Conservation (phyloP, 1,140 invertebrate genomes). For the Drosophila grimshawi region DNA sequence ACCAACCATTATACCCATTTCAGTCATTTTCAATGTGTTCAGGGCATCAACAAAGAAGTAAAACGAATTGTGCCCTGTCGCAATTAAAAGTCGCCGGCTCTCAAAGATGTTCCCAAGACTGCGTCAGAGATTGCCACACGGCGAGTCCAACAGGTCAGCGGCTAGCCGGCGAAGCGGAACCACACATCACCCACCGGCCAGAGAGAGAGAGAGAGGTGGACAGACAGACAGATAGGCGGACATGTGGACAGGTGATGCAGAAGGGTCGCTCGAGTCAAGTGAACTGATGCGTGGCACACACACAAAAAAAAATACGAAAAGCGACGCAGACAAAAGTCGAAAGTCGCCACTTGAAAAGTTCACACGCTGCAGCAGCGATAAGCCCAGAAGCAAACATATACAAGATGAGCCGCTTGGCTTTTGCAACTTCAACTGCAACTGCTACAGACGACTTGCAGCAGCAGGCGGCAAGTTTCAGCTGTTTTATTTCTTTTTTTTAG, state of each 20-base stretch:
- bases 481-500: not conserved
- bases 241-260: constrained; percentile 29
- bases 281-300: constrained; percentile 76
- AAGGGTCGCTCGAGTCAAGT: constrained; percentile 26
- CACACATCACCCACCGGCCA: constrained; percentile 73
- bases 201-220: constrained; percentile 46
- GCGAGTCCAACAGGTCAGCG: constrained; percentile 29
- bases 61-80: constrained; percentile 73
- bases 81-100: constrained; percentile 62
- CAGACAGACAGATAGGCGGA: too few species aligned
- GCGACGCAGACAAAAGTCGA: constrained; percentile 6
- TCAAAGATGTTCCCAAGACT: constrained; percentile 63
- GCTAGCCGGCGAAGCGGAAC: constrained; percentile 68
- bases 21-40: too few species aligned
- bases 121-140: constrained; percentile 77
- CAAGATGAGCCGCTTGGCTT: constrained; percentile 19
- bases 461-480: constrained; percentile 2
- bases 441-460: constrained; percentile 5
- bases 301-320: constrained; percentile 15
- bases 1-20: too few species aligned
- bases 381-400: constrained; percentile 25
- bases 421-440: constrained; percentile 12
- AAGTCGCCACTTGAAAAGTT: constrained; percentile 36
- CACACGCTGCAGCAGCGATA: constrained; percentile 65
- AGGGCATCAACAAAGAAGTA: constrained; percentile 8